Base-by-base conservation (phyloP, 1,140 invertebrate genomes). In the Nasonia vitripennis region DNA sequence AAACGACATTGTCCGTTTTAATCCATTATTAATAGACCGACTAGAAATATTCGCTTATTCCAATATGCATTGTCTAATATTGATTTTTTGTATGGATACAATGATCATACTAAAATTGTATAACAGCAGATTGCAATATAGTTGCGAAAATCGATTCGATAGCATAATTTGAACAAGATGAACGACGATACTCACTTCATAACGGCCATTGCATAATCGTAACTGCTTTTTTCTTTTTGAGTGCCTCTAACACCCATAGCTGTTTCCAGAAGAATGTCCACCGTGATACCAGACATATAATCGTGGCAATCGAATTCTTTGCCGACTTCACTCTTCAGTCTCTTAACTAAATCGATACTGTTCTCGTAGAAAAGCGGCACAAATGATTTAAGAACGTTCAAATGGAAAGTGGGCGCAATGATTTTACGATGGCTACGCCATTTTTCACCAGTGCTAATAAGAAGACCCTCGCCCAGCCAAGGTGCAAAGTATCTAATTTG, bases 321-420 rank as follows among this genome's bases (percentile, higher is more conserved):
- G 23, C 94, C 95, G 5, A 95, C 89, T 91, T 96, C 94, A 41
- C 93, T 91, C 45, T 93, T 92, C 87, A 99, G 93, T 87, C 96
- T 96, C 0, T 95, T 89, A 0, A 97, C 95, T 1, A 98, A 94
- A 70, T 95, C 94, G 41, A 93, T 91, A 31, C 96, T 96, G 89
- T 99, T 98, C 74, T 97, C 94, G 81, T 98, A 98, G 91, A 99
- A 99, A 0, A 97, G 94, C 0, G 95, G 95, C 4, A 99, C 93
- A 89, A 99, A 99, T 34, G 97, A 96, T 90, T 98, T 97, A 3
- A 99, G 92, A 71, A 99, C 97, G 86, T 96, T 97, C 89, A 98
- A 95, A 91, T 99, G 98, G 92, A 99, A 99, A 1, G 98, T 97
- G 0, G 98, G 98, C 0, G 98, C 98, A 74, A 99, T 96, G 89